Evolutionary conservation across 1,140 invertebrate species (phyloP).

Genomic region (Drepana arcuata): DNA sequence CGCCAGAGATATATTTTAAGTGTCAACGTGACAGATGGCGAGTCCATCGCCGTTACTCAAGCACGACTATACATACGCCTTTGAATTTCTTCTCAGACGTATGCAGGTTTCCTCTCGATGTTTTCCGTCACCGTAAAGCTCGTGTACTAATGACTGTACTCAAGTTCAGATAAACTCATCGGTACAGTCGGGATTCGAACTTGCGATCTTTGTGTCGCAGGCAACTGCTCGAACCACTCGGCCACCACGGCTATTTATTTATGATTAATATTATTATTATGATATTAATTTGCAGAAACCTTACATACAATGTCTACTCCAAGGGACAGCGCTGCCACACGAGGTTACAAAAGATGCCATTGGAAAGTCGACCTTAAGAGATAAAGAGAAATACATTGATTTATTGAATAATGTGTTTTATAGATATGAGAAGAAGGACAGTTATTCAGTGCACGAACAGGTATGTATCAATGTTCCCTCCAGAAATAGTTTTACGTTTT

Average conservation of each 20-base stretch:
- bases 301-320: conserved; percentile 12
- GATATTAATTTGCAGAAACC: conserved; percentile 11
- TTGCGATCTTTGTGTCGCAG: neutral
- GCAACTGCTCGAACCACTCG: neutral
- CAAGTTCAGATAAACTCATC: no score
- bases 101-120: neutral
- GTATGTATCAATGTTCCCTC: conserved; percentile 13
- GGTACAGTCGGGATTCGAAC: neutral
- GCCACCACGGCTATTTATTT: neutral
- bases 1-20: no score
- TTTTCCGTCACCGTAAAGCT: neutral
- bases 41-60: no score
- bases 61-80: no score
- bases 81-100: no score
- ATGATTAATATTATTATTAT: neutral
- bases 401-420: conserved; percentile 13
- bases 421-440: conserved; percentile 10
- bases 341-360: conserved; percentile 10
- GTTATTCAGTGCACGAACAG: conserved; percentile 26
- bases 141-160: neutral
- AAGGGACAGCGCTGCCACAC: conserved; percentile 10
- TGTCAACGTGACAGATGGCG: neutral
- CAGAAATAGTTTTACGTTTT: no score
- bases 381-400: conserved; percentile 16
- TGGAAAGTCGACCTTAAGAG: neutral